A percentile compares a stretch with the other conserved stretches of the same genome.
These are phyloP conservation scores for Furcifer pardalis DNA, from an alignment of 2,797 vertebrate species.

Conservation along the genomic window DNA sequence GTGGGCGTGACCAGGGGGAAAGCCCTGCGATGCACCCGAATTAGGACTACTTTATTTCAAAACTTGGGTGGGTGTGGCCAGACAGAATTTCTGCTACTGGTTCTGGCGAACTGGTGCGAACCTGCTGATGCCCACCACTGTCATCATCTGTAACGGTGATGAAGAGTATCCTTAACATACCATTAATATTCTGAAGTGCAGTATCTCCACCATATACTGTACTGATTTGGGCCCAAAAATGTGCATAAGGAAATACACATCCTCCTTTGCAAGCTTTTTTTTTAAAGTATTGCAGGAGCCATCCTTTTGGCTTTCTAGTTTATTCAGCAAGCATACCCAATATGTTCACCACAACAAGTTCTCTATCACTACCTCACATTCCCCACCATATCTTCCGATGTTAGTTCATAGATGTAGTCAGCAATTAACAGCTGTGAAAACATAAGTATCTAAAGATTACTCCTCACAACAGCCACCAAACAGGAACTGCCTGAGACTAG, in stretches of 20 bases:
- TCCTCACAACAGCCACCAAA: background rate
- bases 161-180: background rate
- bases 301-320: background rate
- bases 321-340: background rate
- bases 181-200: background rate
- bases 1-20: too few relatives aligned
- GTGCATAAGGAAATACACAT: background rate
- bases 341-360: background rate
- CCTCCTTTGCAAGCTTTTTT: background rate
- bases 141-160: background rate
- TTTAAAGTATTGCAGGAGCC: background rate
- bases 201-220: background rate
- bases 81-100: too few relatives aligned
- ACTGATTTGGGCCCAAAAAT: background rate
- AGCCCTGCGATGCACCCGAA: too few relatives aligned
- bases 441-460: background rate
- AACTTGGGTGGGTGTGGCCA: too few relatives aligned
- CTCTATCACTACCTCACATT: background rate
- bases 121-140: too few relatives aligned
- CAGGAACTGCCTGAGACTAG: background rate
- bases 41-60: too few relatives aligned
- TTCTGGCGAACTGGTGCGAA: too few relatives aligned
- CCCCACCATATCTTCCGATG: background rate
- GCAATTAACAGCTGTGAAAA: background rate
- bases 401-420: background rate